Evolutionary conservation across 2,113 vertebrate species (phyloP), one percentile per base, ranked within the genome.

Genomic region (Herpetotheres cachinnans): DNA sequence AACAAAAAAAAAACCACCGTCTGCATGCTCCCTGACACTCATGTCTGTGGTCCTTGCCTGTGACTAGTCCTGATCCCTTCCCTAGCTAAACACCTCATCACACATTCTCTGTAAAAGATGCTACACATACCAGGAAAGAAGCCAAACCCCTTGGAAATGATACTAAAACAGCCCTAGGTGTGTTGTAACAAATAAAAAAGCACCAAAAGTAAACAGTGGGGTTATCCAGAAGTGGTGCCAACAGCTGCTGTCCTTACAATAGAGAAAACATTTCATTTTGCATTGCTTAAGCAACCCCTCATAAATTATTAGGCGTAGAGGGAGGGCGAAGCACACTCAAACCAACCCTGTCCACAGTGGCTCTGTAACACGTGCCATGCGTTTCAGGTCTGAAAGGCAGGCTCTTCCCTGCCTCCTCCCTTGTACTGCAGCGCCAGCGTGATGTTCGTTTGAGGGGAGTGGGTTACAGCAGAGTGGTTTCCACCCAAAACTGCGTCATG

Each of bases 81-180:
- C 11, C 42, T 49, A 1, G 56, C 40, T 72, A 5, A 0, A 61
- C 17, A 30, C 30, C 10, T 13, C 29, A 21, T 34, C 1, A 0
- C 3, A 0, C 20, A 5, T 34, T 42, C 14, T 77, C 40, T 95
- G 67, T 67, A 44, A 74, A 50, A 77, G 24, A 38, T 71, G 19
- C 32, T 55, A 15, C 27, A 19, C 29, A 4, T 38, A 47, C 10
- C 25, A 54, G 38, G 36, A n/a, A 86, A 42, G 38, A 90, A 38
- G 34, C 32, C 8, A 30, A 11, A 34, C 46, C 89, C 30, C 38
- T 76, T 88, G 47, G 18, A 91, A 20, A 24, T 67, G 6, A 42
- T 46, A 81, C 19, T 36, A n/a, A 52, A 56, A 16, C 30, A 82
- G 47, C 20, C 17, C n/a, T 40, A 27, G 9, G 10, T 73, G 29